These are phyloP conservation scores for Clarias magur DNA, from an alignment of 2,113 vertebrate species.

Conservation along the genomic window DNA sequence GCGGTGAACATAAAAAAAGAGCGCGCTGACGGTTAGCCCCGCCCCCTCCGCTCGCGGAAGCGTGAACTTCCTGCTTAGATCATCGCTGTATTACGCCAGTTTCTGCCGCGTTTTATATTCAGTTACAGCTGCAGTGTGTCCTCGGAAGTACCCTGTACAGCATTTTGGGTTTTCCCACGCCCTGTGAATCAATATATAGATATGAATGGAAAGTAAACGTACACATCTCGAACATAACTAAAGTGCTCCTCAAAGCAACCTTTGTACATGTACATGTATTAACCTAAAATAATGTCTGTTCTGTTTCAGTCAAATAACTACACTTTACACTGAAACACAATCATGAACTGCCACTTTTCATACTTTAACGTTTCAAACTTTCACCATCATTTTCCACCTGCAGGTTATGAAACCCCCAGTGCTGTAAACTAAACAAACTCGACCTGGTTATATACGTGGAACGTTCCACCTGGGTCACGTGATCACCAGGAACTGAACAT, in stretches of 20 bases:
- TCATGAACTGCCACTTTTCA: neutral
- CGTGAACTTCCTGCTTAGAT: neutral
- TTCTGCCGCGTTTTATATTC: neutral
- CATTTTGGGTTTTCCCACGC: neutral
- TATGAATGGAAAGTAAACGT: neutral
- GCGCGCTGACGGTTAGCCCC: conserved; percentile 16
- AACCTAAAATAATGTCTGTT: neutral
- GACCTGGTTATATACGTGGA: neutral
- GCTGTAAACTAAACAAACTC: neutral
- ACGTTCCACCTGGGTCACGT: neutral
- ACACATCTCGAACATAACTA: neutral
- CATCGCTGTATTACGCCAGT: neutral
- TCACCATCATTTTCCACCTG: neutral
- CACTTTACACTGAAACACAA: neutral
- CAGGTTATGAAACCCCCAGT: neutral
- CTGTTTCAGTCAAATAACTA: neutral
- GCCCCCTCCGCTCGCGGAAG: neutral
- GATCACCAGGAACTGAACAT: neutral
- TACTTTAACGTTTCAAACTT: neutral
- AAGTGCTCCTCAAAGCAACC: neutral
- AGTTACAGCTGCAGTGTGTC: neutral
- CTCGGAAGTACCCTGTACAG: neutral
- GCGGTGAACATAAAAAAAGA: neutral
- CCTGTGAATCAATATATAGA: neutral
- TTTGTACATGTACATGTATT: neutral